These are phyloP conservation scores for Isurus oxyrinchus DNA, from an alignment of 2,113 vertebrate species.

Conservation along the genomic window DNA sequence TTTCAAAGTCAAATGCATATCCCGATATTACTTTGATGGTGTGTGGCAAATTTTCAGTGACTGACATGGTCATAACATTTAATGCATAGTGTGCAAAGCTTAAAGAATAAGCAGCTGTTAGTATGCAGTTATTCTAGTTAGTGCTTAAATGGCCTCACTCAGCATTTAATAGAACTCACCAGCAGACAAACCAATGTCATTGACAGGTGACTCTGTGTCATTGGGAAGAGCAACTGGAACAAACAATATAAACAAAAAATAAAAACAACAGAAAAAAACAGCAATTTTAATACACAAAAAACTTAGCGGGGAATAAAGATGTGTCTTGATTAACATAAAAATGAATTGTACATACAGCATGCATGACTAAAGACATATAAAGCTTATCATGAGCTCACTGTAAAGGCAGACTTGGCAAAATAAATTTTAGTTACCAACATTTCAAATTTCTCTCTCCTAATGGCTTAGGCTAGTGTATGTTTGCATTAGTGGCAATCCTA, in stretches of 20 bases:
- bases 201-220: conserved; percentile 27
- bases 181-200: background rate
- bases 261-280: background rate
- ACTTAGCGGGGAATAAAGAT: background rate
- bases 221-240: conserved; percentile 28
- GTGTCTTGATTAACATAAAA: background rate
- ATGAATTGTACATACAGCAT: background rate
- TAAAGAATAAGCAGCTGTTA: conserved; percentile 24
- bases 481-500: background rate
- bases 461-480: no score
- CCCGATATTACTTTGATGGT: background rate
- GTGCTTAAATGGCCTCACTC: background rate
- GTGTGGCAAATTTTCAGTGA: background rate
- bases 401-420: background rate
- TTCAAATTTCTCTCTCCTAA: background rate
- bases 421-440: background rate
- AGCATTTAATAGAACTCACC: background rate
- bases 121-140: background rate
- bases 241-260: background rate
- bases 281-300: background rate
- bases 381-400: background rate
- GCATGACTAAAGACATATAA: background rate
- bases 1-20: background rate
- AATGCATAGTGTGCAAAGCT: background rate
- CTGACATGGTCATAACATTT: background rate